phyloP scores from a whole-genome alignment of 1,140 invertebrate species.

The Lepidurus apus region DNA sequence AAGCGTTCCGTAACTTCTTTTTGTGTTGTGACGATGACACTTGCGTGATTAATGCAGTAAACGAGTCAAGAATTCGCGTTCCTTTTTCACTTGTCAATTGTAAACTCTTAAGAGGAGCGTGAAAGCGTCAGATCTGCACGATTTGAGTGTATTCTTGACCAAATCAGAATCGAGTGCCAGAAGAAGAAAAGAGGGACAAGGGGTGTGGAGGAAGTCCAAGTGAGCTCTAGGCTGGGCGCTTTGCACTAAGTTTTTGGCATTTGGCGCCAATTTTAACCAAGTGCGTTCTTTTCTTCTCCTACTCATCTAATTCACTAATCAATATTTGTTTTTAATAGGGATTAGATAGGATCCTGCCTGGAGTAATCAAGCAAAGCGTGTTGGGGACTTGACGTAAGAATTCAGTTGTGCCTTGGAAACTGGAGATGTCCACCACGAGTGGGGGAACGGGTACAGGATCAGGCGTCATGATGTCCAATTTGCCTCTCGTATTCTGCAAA shows the following conservation, averaged over 20 bases:
- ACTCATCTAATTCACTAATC: too few relatives aligned
- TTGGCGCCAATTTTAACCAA: not conserved
- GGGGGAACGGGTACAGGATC: not conserved
- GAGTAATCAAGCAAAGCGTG: too few relatives aligned
- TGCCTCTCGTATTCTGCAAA: conserved; percentile 32
- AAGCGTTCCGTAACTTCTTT: conserved; percentile 17
- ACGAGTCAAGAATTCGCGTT: not conserved
- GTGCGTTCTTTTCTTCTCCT: not conserved
- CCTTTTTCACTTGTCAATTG: not conserved
- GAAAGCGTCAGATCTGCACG: too few relatives aligned
- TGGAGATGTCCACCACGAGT: not conserved
- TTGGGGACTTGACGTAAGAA: too few relatives aligned
- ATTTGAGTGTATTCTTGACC: too few relatives aligned
- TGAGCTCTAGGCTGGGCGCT: not conserved
- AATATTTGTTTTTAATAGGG: too few relatives aligned
- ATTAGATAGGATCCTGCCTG: too few relatives aligned
- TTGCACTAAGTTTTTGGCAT: not conserved
- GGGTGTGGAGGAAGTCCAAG: conserved; percentile 12
- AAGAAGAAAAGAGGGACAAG: not conserved
- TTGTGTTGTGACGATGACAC: conserved; percentile 2
- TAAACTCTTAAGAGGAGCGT: not conserved
- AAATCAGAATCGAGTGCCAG: not conserved
- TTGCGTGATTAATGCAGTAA: not conserved
- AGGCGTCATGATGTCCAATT: conserved; percentile 34
- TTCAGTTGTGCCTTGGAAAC: not conserved